These are phyloP conservation scores for Ascaphus truei DNA, from an alignment of 2,113 vertebrate genomes.

Conservation along the genomic window DNA sequence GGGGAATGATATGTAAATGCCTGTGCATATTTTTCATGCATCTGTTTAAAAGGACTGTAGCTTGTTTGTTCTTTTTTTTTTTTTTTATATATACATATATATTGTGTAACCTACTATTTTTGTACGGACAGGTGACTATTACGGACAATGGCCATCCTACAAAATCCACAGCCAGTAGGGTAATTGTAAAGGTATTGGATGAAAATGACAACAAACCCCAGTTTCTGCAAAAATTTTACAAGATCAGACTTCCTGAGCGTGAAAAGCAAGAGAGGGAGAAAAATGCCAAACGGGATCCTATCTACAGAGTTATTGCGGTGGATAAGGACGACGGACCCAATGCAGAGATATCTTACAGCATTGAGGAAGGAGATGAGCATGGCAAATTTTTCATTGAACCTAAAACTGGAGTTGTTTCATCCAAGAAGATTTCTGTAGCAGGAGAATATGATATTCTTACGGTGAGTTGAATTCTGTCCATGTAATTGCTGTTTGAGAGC, in stretches of 20 bases:
- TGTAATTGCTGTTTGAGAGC: not conserved
- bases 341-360: conserved; percentile 94
- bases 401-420: conserved; percentile 91
- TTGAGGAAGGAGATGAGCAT: conserved; percentile 89
- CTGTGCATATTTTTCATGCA: no score
- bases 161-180: conserved; percentile 78
- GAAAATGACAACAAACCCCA: conserved; percentile 94
- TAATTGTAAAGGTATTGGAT: conserved; percentile 90
- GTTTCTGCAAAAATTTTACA: conserved; percentile 95
- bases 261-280: conserved; percentile 78
- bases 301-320: conserved; percentile 86
- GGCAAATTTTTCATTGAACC: conserved; percentile 96
- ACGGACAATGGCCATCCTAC: conserved; percentile 79
- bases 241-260: conserved; percentile 87
- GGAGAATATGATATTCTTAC: conserved; percentile 95
- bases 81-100: no score
- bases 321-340: conserved; percentile 90
- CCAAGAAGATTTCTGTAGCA: conserved; percentile 86
- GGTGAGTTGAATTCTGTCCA: conserved; percentile 60
- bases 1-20: no score
- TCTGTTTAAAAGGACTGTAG: no score
- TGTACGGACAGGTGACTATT: conserved; percentile 75
- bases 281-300: conserved; percentile 69
- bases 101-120: not conserved
- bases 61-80: no score